Base-by-base conservation (phyloP, 1,140 invertebrate species). In the Melipona quadrifasciata region DNA sequence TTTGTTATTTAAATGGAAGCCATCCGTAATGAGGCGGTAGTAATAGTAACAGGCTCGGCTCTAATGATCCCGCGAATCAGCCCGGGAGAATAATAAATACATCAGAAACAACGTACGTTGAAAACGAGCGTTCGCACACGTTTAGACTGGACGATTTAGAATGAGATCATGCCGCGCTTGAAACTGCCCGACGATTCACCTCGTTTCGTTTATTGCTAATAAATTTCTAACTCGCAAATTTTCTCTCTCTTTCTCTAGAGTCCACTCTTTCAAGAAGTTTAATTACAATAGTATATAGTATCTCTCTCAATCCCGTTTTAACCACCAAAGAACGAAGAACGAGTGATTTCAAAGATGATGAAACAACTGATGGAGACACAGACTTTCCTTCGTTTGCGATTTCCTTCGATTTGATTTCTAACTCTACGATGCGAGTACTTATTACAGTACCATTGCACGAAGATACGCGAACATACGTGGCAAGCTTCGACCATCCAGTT, bases 11-110 rank as follows among this genome's bases (percentile, higher is more conserved):
- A 68, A 79, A 79, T 68, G 64, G 51, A 53, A 21, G 39, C 27
- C 21, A 79, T 68, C 51, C n/a, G 57, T 55, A 68, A 68, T 58
- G 58, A 16, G 51, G 61, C 27, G 65, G 77, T 68, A 51, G 64
- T 79, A 79, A 79, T 68, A 64, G 77, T 79, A 79, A 79, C 77
- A 34, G 47, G 64, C 61, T 34, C 6, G 16, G 24, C 34, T 34
- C 77, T 79, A 79, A 79, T 79, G 77, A 79, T 68, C 77, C 27
- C 47, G 55, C 77, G 77, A 79, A 68, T 79, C 77, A 27, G 27
- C n/a, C 31, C 27, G 19, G 1, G 16, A 21, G 64, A 53, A 79
- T 79, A 79, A 79, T 79, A 79, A 79, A 67, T 79, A 79, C 64
- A 68, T 79, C 77, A n/a, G 64, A 21, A 61, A 47, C 74, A 47